Conservation (phyloP, 2,113 vertebrate species). For the Oxyruncus cristatus region DNA sequence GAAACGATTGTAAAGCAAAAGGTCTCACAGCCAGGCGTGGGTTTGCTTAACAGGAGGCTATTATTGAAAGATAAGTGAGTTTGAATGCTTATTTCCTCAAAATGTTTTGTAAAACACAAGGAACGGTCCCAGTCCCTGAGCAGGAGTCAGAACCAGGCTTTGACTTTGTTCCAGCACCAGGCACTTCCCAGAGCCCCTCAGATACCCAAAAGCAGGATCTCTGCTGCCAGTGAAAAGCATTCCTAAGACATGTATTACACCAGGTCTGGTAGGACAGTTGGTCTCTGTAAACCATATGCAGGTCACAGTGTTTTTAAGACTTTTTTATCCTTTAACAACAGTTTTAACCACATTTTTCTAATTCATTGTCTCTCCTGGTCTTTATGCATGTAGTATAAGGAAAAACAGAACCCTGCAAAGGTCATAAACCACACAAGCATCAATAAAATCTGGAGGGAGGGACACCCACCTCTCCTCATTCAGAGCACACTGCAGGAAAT, state of each 20-base stretch:
- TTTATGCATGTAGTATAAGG: background rate
- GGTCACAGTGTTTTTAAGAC: background rate
- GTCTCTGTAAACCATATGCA: accelerated
- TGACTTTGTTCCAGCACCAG: accelerated
- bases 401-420: background rate
- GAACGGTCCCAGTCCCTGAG: background rate
- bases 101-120: background rate
- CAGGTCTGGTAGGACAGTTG: accelerated
- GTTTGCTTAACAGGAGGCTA: accelerated
- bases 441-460: background rate
- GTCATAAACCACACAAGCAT: background rate
- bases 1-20: background rate
- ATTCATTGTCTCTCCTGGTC: background rate
- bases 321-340: background rate
- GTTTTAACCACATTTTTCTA: background rate
- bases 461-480: background rate
- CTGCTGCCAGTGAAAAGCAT: background rate
- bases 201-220: background rate
- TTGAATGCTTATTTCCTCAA: background rate
- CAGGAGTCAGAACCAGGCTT: background rate
- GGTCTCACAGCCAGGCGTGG: accelerated
- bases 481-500: background rate
- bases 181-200: background rate
- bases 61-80: background rate
- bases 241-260: accelerated